Base-by-base conservation (phyloP, 1,140 invertebrate genomes). In the Drosophila insularis region DNA sequence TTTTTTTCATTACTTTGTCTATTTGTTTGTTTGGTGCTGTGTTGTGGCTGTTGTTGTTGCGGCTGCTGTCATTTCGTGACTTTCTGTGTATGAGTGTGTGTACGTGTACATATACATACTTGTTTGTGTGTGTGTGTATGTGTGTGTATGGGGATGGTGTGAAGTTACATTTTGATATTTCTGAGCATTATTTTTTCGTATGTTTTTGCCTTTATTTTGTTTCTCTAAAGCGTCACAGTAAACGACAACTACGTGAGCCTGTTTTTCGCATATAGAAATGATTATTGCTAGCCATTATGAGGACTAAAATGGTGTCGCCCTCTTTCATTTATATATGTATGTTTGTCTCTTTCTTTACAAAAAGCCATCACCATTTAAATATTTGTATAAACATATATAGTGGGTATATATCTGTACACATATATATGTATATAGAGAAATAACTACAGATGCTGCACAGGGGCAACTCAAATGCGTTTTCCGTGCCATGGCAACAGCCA, bases 131-230 rank as follows among this genome's bases (percentile, higher is more conserved):
- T 7, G 14, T 43, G 14, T 17, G 17, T 46, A 1, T 39, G 39
- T 63, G 37, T 60, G 68, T 59, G 58, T 53, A 31, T 63, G 37
- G 54, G 67, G 31, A 46, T 35, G 68, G 71, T 79, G 68, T 79
- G 81, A 80, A 78, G 80, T 74, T 89, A 76, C 80, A 80, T 89
- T 87, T 89, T 84, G 81, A 84, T 89, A 80, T 78, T 78, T 78
- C 63, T 58, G 50, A 27, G 50, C 11, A 21, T 55, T 54, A 55
- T 67, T 78, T 74, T 77, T 89, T 65, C 43, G 17, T 50, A 50
- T 50, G 43, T 50, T 68, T 71, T 39, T 35, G 40, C 43, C 32
- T 37, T 31, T 46, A 66, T 64, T 77, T 58, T 58, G 67, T 58
- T 56, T 14, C 74, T 64, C 72, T 67, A 74, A 68, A 81, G 74